phyloP scores from a whole-genome alignment of 2,888 invertebrate genomes.

The Noctua fimbriata region DNA sequence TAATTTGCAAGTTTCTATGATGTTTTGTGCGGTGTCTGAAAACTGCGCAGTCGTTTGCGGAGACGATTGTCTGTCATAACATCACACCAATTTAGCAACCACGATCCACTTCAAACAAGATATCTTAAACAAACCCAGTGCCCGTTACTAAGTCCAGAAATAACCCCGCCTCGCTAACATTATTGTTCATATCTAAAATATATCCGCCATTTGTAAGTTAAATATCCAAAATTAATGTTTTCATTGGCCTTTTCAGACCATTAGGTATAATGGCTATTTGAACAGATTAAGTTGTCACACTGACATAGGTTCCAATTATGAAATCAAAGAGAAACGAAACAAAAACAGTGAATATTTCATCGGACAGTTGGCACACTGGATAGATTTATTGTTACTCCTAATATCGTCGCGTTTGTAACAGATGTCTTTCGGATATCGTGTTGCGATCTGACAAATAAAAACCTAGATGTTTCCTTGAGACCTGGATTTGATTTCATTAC shows the following conservation, averaged over 20 bases:
- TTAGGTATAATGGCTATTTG: slow-evolving; percentile 38
- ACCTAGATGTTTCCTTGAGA: neutral
- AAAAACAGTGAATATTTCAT: slow-evolving; percentile 51
- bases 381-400: slow-evolving; percentile 35
- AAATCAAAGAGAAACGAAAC: slow-evolving; percentile 50
- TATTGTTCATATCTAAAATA: slow-evolving; percentile 43
- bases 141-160: slow-evolving; percentile 69
- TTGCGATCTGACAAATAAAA: slow-evolving; percentile 25
- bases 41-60: slow-evolving; percentile 65
- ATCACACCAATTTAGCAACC: slow-evolving; percentile 71
- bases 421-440: slow-evolving; percentile 15
- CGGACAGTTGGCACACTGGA: slow-evolving; percentile 47
- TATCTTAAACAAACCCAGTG: slow-evolving; percentile 68
- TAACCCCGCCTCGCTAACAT: slow-evolving; percentile 54
- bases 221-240: slow-evolving; percentile 45
- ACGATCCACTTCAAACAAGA: slow-evolving; percentile 79
- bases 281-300: slow-evolving; percentile 58
- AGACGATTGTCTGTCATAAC: slow-evolving; percentile 78
- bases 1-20: slow-evolving; percentile 47
- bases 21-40: slow-evolving; percentile 47
- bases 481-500: neutral
- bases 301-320: slow-evolving; percentile 35
- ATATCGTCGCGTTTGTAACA: slow-evolving; percentile 21
- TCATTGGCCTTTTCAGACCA: slow-evolving; percentile 47
- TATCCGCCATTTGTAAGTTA: slow-evolving; percentile 26